Conservation (phyloP, 2,797 vertebrate genomes). For the Cyclura pinguis region DNA sequence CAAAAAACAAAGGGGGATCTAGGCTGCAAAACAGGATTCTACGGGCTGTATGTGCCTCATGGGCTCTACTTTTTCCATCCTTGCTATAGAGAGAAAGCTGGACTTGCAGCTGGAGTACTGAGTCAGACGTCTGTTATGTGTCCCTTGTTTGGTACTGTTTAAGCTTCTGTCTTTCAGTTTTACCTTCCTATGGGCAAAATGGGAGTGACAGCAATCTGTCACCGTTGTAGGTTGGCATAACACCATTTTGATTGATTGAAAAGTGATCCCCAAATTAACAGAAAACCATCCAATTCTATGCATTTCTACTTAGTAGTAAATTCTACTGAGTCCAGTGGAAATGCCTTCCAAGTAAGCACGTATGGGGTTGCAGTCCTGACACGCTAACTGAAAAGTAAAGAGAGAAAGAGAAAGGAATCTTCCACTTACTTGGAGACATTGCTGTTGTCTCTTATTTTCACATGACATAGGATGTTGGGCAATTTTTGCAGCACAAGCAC, state of each 20-base stretch:
- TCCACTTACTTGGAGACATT: slow-evolving; percentile 87
- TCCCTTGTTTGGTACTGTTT: neutral
- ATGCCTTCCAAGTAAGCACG: neutral
- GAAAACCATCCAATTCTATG: neutral
- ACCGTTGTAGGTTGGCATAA: neutral
- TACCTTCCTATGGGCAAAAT: no score
- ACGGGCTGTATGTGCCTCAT: no score
- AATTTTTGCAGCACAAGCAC: slow-evolving; percentile 92
- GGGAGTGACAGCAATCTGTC: neutral
- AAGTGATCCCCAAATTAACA: neutral
- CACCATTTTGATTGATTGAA: neutral
- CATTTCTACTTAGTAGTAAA: neutral
- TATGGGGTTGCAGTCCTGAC: neutral
- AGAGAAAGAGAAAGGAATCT: no score
- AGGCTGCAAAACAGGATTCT: no score
- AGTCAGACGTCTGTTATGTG: neutral
- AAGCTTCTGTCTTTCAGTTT: neutral
- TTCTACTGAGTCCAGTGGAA: neutral
- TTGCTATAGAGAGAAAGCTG: neutral
- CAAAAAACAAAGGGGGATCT: no score
- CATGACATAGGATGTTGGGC: slow-evolving; percentile 94
- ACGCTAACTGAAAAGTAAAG: neutral
- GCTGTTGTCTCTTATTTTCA: slow-evolving; percentile 91
- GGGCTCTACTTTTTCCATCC: neutral
- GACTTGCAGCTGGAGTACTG: neutral